These are phyloP conservation scores for Hydra vulgaris DNA, from an alignment of 30 jellyfish, hydroid and myxozoan genomes.

Conservation along the genomic window DNA sequence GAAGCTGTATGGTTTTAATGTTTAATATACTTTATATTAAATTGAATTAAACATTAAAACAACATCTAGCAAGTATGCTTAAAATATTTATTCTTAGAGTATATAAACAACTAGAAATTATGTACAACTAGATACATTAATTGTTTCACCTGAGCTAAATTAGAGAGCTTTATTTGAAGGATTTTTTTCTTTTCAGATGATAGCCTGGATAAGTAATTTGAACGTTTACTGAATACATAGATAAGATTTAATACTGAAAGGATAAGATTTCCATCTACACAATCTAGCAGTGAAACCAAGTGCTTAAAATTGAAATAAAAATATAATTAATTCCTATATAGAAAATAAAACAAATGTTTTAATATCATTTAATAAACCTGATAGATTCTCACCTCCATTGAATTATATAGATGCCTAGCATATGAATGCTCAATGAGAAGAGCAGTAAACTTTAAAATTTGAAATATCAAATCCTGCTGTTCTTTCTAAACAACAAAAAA, in stretches of 20 bases:
- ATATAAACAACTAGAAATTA: too few relatives aligned
- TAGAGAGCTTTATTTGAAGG: conserved; percentile 72
- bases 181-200: conserved; percentile 66
- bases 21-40: too few relatives aligned
- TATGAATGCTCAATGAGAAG: conserved; percentile 91
- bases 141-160: conserved; percentile 79
- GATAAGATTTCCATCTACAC: conserved; percentile 88
- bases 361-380: not conserved
- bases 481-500: conserved; percentile 34
- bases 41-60: too few relatives aligned
- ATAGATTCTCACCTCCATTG: conserved; percentile 82
- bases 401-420: conserved; percentile 95
- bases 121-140: too few relatives aligned
- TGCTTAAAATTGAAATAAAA: conserved; percentile 31
- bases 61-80: too few relatives aligned
- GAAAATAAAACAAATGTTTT: not conserved
- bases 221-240: conserved; percentile 97
- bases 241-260: conserved; percentile 74
- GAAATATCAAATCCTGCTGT: conserved; percentile 58
- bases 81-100: too few relatives aligned
- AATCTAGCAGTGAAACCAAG: conserved; percentile 75
- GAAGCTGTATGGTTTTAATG: too few relatives aligned
- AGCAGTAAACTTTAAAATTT: conserved; percentile 84
- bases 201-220: conserved; percentile 81
- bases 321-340: not conserved